Percentiles rank a stretch among this genome's conserved stretches.
Conservation (phyloP, 2,113 vertebrate genomes). For the Pseudorhombus dupliciocellatus region DNA sequence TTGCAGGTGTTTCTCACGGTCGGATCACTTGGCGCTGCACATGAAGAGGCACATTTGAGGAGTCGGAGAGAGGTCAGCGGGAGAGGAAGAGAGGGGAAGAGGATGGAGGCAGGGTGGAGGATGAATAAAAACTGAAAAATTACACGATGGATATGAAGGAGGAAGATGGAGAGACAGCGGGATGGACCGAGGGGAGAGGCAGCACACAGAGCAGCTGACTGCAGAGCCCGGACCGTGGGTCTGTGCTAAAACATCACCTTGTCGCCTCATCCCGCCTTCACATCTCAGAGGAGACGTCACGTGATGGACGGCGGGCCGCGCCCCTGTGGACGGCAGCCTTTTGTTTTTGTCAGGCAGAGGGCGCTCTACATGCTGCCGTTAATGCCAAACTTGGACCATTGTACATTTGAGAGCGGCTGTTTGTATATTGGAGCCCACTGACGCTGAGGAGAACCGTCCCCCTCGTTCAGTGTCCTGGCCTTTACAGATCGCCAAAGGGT, state of each 20-base stretch:
- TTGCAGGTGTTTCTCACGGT: constrained; percentile 98
- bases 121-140: constrained; percentile 6
- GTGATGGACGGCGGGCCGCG: neutral
- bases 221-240: constrained; percentile 32
- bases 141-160: constrained; percentile 43
- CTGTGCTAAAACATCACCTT: constrained; percentile 9
- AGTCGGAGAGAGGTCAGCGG: constrained; percentile 48
- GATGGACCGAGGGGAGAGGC: constrained; percentile 23
- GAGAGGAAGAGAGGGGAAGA: constrained; percentile 32
- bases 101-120: constrained; percentile 49
- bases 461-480: constrained; percentile 27
- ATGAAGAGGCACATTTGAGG: constrained; percentile 98
- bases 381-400: constrained; percentile 39
- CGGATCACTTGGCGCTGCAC: constrained; percentile 97
- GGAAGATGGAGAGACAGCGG: constrained; percentile 7
- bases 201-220: constrained; percentile 23
- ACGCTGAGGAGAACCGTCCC: constrained; percentile 17
- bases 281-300: constrained; percentile 30
- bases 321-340: constrained; percentile 54
- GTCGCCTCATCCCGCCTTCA: constrained; percentile 44
- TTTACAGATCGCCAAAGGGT: constrained; percentile 48
- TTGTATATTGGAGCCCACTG: constrained; percentile 5
- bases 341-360: constrained; percentile 29
- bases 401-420: constrained; percentile 33
- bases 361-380: constrained; percentile 13